Conservation (phyloP, 2,797 vertebrate genomes). For the Crotalus adamanteus region DNA sequence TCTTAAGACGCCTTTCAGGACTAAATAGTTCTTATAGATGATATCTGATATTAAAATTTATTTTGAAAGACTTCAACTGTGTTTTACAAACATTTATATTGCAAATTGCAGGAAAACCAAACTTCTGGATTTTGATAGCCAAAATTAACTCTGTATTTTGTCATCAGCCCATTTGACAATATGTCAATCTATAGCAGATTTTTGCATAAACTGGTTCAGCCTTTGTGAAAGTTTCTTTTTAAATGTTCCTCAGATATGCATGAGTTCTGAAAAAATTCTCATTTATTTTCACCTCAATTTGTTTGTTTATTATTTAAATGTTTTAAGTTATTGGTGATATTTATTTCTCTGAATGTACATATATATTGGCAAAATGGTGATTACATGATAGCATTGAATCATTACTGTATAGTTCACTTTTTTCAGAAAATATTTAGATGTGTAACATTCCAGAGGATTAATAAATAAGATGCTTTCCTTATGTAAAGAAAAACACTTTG, state of each 20-base stretch:
- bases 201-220: conserved; percentile 10
- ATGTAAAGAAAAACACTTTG: conserved; percentile 29
- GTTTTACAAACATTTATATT: background rate
- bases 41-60: background rate
- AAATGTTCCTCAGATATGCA: conserved; percentile 40
- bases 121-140: conserved; percentile 3
- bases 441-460: conserved; percentile 13
- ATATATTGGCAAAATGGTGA: conserved; percentile 36
- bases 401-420: conserved; percentile 35
- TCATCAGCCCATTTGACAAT: conserved; percentile 2
- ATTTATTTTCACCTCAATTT: conserved; percentile 31
- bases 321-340: conserved; percentile 41
- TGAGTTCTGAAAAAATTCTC: conserved; percentile 35
- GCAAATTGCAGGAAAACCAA: background rate
- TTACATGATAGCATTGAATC: conserved; percentile 21
- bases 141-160: background rate
- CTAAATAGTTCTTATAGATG: background rate
- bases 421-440: conserved; percentile 24
- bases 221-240: conserved; percentile 1
- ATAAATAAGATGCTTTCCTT: conserved; percentile 2
- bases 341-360: conserved; percentile 44
- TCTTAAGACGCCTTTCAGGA: background rate
- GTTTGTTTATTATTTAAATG: conserved; percentile 1
- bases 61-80: background rate
- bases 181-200: background rate